Percentiles rank a stretch among this genome's conserved stretches.
Conservation (phyloP, 2,797 vertebrate genomes). For the Sebastes steindachneri region DNA sequence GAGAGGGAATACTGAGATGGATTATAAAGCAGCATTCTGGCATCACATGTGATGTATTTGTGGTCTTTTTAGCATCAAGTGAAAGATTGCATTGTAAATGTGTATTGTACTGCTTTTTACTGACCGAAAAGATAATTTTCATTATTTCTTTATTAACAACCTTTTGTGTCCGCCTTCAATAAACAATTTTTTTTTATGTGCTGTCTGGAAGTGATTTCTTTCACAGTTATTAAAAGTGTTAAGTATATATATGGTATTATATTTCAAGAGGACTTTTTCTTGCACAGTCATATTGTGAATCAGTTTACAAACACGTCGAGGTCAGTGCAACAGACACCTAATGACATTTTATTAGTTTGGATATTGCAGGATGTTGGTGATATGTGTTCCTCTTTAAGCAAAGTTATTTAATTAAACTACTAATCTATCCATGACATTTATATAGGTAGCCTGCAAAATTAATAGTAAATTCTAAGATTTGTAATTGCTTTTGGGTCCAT, state of each 20-base stretch:
- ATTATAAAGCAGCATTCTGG: constrained; percentile 8
- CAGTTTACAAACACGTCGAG: neutral
- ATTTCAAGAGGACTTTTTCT: neutral
- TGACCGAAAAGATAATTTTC: constrained; percentile 76
- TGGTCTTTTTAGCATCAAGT: constrained; percentile 19
- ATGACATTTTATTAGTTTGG: constrained; percentile 44
- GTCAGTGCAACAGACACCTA: neutral
- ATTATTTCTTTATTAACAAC: constrained; percentile 78
- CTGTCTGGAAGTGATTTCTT: constrained; percentile 9
- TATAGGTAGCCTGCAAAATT: neutral
- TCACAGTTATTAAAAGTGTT: constrained; percentile 12
- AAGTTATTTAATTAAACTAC: constrained; percentile 49
- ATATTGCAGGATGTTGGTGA: constrained; percentile 42
- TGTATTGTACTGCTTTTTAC: constrained; percentile 60
- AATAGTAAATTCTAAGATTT: neutral
- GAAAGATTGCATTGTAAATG: constrained; percentile 22
- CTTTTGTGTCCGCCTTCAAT: constrained; percentile 59
- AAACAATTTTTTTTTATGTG: constrained; percentile 54
- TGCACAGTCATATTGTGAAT: constrained; percentile 26
- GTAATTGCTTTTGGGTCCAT: neutral
- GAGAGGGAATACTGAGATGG: neutral
- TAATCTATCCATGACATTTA: constrained; percentile 36
- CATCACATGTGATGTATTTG: constrained; percentile 20
- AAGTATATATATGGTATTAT: neutral
- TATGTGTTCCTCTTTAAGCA: neutral